These are phyloP conservation scores for Alcedo quadribrachys DNA, from an alignment of 2,797 vertebrate genomes.

Conservation along the genomic window DNA sequence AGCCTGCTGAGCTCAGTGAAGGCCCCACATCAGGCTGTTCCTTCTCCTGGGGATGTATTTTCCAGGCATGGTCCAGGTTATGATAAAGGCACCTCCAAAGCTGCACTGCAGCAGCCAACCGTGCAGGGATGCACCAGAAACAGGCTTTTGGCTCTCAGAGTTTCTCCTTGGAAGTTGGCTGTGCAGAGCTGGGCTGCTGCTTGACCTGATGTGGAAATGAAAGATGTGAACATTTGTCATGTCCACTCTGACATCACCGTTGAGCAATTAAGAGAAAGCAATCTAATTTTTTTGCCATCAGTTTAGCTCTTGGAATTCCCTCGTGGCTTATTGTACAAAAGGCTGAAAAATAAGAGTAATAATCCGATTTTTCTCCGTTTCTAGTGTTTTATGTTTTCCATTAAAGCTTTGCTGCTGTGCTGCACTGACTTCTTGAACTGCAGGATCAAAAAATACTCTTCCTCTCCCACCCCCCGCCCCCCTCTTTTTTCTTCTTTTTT, in stretches of 20 bases:
- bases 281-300: conserved; percentile 76
- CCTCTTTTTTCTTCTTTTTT: background rate
- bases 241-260: conserved; percentile 56
- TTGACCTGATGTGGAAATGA: conserved; percentile 39
- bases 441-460: conserved; percentile 67
- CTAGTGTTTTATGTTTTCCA: conserved; percentile 78
- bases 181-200: conserved; percentile 36
- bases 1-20: background rate
- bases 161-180: conserved; percentile 17
- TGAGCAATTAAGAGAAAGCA: conserved; percentile 75
- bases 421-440: conserved; percentile 71
- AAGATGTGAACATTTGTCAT: conserved; percentile 55
- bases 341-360: conserved; percentile 67
- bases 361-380: conserved; percentile 78
- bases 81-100: background rate
- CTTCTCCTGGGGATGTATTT: background rate
- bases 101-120: conserved; percentile 4
- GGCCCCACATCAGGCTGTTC: fast-evolving
- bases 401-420: conserved; percentile 67
- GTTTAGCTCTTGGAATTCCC: conserved; percentile 76
- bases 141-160: conserved; percentile 32
- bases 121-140: conserved; percentile 1
- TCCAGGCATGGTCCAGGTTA: background rate
- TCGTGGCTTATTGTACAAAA: conserved; percentile 73
- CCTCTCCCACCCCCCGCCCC: background rate